A percentile compares a stretch with the other conserved stretches of the same genome.
These are phyloP conservation scores for Cherax destructor DNA, from an alignment of 1,140 invertebrate genomes.

Conservation along the genomic window DNA sequence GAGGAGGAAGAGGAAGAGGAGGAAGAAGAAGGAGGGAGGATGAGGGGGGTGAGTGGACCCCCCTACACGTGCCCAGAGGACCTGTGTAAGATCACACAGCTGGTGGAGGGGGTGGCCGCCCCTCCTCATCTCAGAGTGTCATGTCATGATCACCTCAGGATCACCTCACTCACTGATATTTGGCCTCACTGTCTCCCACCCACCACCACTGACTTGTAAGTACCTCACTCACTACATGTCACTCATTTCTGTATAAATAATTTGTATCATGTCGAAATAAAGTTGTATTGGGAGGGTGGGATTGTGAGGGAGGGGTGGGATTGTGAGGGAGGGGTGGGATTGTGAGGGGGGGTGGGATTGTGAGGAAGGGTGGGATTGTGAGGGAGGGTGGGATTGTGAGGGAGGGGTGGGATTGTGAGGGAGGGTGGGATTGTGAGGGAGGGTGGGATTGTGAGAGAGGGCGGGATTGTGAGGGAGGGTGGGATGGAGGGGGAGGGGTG, in stretches of 20 bases:
- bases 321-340: background rate
- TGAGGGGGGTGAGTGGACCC: background rate
- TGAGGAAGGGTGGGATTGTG: no score
- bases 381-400: no score
- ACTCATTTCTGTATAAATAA: no score
- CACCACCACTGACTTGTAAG: slow-evolving; percentile 41
- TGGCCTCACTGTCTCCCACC: slow-evolving; percentile 50
- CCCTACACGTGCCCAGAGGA: slow-evolving; percentile 12
- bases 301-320: no score
- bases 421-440: no score
- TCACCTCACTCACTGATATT: slow-evolving; percentile 42
- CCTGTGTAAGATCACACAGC: slow-evolving; percentile 31
- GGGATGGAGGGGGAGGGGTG: no score
- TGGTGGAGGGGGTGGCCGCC: slow-evolving; percentile 28
- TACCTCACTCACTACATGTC: background rate
- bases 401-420: no score
- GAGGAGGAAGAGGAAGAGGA: background rate
- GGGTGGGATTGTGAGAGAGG: no score
- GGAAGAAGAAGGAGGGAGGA: background rate
- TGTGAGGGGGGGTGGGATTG: no score
- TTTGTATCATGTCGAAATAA: no score
- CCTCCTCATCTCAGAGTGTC: slow-evolving; percentile 20
- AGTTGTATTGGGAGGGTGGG: background rate
- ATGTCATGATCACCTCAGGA: slow-evolving; percentile 41
- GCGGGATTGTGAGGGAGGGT: no score